Conservation (phyloP, 2,888 invertebrate species). For the Mactromeris polynyma region DNA sequence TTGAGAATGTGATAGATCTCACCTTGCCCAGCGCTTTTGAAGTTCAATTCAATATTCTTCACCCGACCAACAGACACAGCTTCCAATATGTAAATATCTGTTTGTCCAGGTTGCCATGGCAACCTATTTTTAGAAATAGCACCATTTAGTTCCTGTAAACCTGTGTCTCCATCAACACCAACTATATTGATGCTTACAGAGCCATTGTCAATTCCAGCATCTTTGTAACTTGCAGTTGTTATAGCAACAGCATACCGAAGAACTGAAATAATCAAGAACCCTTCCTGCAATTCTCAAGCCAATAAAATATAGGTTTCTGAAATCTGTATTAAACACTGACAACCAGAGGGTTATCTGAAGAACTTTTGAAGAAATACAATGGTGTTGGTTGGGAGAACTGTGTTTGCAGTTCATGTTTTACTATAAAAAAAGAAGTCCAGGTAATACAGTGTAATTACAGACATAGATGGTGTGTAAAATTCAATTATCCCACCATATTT, state of each 20-base stretch:
- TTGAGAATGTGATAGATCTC: background rate
- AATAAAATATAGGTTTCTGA: too few species aligned
- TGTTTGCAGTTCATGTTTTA: too few species aligned
- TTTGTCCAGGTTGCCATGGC: slow-evolving; percentile 78
- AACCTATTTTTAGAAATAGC: slow-evolving; percentile 64
- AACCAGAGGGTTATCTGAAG: too few species aligned
- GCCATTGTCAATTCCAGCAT: slow-evolving; percentile 79
- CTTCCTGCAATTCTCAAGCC: too few species aligned
- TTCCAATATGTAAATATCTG: slow-evolving; percentile 84
- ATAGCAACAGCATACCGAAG: slow-evolving; percentile 82
- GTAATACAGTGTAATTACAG: too few species aligned
- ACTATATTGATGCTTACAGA: slow-evolving; percentile 80
- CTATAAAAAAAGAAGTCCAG: too few species aligned
- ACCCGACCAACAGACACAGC: slow-evolving; percentile 84
- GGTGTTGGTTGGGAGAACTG: too few species aligned
- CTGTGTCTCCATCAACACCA: slow-evolving; percentile 85
- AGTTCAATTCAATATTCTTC: slow-evolving; percentile 79
- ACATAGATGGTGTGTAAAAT: too few species aligned
- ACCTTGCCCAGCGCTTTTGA: slow-evolving; percentile 60
- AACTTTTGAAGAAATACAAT: too few species aligned
- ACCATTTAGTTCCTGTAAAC: slow-evolving; percentile 72
- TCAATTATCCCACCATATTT: too few species aligned
- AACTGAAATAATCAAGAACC: slow-evolving; percentile 71
- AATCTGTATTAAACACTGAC: too few species aligned
- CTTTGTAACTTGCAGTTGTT: slow-evolving; percentile 81